A percentile compares a stretch with the other conserved stretches of the same genome.
Evolutionary conservation across 64 coral and sea anemone genomes (phyloP).

Genomic region (Pachyseris speciosa): DNA sequence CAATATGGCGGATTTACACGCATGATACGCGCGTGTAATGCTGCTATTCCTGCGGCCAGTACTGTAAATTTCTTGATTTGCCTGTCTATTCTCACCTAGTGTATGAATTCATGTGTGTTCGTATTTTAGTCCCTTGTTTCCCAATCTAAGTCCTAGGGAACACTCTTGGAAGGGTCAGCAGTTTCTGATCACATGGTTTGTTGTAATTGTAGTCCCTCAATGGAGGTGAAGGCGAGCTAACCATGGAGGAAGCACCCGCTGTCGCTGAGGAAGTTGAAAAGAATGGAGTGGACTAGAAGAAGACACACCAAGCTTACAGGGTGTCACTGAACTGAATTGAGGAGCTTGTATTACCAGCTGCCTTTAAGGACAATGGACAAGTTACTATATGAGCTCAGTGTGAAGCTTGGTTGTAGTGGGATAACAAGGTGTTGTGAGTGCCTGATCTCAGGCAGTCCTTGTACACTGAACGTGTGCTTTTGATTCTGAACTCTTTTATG

Average conservation of each 20-base stretch:
- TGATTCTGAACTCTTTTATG: too few relatives aligned
- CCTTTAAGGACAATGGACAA: background rate
- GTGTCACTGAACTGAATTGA: constrained; percentile 2
- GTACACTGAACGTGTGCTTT: too few relatives aligned
- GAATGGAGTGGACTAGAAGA: constrained; percentile 27
- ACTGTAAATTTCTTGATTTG: too few relatives aligned
- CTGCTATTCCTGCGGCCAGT: too few relatives aligned
- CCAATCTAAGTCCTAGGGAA: too few relatives aligned
- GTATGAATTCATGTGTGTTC: too few relatives aligned
- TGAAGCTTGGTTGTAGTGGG: background rate
- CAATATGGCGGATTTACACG: too few relatives aligned
- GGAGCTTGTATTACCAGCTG: background rate
- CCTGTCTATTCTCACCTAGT: too few relatives aligned
- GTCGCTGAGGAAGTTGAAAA: constrained; percentile 31
- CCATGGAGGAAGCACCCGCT: constrained; percentile 17
- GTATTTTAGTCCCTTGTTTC: too few relatives aligned
- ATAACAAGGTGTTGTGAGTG: background rate
- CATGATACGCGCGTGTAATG: too few relatives aligned
- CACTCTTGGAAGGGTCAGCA: background rate
- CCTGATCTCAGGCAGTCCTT: background rate
- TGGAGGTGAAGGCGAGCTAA: constrained; percentile 25
- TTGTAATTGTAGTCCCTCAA: constrained; percentile 15
- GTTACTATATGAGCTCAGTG: background rate
- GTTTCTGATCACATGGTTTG: background rate
- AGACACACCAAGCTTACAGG: background rate